Evolutionary conservation across 2,888 invertebrate genomes (phyloP).

Genomic region (Melolontha melolontha): DNA sequence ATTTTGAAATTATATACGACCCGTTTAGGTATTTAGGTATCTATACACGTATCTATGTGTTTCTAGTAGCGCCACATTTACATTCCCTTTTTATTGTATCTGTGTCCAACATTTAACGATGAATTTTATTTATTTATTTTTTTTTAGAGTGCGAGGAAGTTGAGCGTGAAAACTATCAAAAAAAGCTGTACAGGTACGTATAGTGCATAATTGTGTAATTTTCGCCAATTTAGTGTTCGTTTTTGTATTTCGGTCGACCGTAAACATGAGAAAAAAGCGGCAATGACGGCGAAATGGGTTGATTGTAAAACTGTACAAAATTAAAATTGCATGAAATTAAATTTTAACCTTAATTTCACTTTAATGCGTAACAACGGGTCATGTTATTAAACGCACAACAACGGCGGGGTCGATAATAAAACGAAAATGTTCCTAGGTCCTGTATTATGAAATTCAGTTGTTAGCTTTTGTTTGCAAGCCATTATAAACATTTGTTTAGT

Average conservation of each 20-base stretch:
- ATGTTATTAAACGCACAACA: conserved; percentile 21
- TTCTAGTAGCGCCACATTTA: no score
- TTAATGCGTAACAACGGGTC: conserved; percentile 12
- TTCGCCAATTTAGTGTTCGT: conserved; percentile 20
- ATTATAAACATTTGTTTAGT: no score
- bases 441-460: no score
- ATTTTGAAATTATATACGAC: no score
- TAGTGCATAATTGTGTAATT: conserved; percentile 21
- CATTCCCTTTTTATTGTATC: neutral
- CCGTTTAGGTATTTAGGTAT: no score
- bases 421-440: no score
- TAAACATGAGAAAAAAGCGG: no score
- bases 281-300: conserved; percentile 22
- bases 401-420: no score
- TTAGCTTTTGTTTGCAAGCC: no score
- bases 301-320: conserved; percentile 24
- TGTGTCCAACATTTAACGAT: conserved; percentile 2
- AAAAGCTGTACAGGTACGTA: neutral
- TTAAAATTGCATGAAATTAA: conserved; percentile 30
- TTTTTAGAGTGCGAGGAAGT: neutral
- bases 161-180: conserved; percentile 8
- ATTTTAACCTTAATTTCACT: conserved; percentile 22
- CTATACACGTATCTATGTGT: no score
- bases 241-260: neutral
- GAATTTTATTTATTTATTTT: conserved; percentile 3